Conservation (phyloP, 2,888 invertebrate species). For the Didymodactylos carnosus region DNA sequence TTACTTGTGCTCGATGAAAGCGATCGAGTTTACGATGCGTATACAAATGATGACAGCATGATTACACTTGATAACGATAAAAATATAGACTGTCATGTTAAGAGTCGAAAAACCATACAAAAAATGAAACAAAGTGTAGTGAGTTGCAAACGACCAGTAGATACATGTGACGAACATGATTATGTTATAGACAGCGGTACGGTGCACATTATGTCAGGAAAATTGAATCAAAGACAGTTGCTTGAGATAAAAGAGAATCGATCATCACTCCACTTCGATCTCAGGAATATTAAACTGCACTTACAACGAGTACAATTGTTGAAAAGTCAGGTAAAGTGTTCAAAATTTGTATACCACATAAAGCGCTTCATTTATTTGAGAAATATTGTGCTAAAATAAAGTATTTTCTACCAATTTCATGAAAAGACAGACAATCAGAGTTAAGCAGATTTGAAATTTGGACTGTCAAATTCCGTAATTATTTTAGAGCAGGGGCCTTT, state of each 20-base stretch:
- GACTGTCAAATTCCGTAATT: too few relatives aligned
- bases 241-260: not conserved
- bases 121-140: not conserved
- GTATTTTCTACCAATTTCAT: too few relatives aligned
- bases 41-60: not conserved
- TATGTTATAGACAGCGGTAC: slow-evolving; percentile 9
- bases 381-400: too few relatives aligned
- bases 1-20: not conserved
- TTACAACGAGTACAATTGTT: not conserved
- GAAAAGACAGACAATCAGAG: too few relatives aligned
- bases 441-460: too few relatives aligned
- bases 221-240: not conserved
- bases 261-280: not conserved
- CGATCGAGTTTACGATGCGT: not conserved
- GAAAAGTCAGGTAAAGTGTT: not conserved
- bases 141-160: slow-evolving; percentile 1
- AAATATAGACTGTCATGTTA: not conserved
- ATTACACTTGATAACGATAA: too few relatives aligned
- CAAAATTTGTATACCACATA: too few relatives aligned
- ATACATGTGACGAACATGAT: slow-evolving; percentile 4
- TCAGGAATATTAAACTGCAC: not conserved
- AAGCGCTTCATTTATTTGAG: too few relatives aligned
- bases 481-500: too few relatives aligned
- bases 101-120: not conserved
- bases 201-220: not conserved